Base-by-base conservation (phyloP, 1,140 invertebrate genomes). In the Galendromus occidentalis region DNA sequence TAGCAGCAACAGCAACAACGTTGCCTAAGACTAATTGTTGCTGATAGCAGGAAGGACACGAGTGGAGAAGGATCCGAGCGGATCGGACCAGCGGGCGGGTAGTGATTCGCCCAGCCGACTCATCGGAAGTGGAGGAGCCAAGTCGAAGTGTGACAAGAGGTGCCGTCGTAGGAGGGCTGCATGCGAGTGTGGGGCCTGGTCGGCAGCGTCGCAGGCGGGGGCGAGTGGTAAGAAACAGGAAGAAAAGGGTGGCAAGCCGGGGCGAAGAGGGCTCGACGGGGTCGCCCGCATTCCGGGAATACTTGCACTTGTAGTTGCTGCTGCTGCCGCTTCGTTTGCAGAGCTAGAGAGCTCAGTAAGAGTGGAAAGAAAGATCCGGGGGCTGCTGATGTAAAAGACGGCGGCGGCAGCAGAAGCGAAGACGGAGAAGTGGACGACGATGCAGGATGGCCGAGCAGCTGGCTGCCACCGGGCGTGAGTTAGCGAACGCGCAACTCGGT, bases 271-370 rank as follows among this genome's bases (percentile, higher is more conserved):
- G 33, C 25, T 25, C 33, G 33, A 22, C 18, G 5, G 4, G 51
- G 1, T 25, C 51, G 22, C 14, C 14, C 51, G 51, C 51, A 59
- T 59, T 59, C 51, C 51, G 51, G 25, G 51, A 59, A 59, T 59
- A 59, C 51, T 59, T 59, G 51, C 14, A 59, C 51, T 59, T 59
- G 51, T 33, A 59, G 22, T 59, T 59, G 22, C 51, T 59, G 51
- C 45, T 47, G 45, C 4, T 6, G 45, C 45, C 14, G 45, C 14
- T 47, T 7, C 45, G 45, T 20, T 17, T 47, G 28, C 45, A 14
- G 4, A 6, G 45, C 45, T 1, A 4, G 45, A 20, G 45, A 28
- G 33, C 33, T 39, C 33, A 47, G 18, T 47, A 14, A 28, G 45
- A 20, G 45, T 47, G 45, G 45, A 47, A 28, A 47, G 45, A 47